Conservation (phyloP, 1,140 invertebrate genomes). For the Gonioctena quinquepunctata region DNA sequence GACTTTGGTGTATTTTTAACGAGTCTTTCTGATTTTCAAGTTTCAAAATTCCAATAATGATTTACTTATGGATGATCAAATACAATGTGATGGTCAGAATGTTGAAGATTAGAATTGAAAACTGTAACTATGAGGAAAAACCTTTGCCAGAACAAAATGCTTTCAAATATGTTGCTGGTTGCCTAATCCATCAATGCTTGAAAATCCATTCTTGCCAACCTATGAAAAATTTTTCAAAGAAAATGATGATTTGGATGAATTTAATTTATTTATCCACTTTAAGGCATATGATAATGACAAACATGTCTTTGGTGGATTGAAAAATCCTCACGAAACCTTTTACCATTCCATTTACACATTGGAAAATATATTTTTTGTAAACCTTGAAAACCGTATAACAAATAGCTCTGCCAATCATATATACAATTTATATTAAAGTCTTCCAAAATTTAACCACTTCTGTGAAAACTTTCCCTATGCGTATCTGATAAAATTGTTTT, state of each 20-base stretch:
- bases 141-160: not conserved
- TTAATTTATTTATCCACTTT: not conserved
- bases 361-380: not conserved
- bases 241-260: not conserved
- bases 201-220: no score
- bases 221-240: no score
- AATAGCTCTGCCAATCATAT: not conserved
- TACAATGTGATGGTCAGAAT: not conserved
- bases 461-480: not conserved
- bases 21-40: not conserved
- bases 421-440: not conserved
- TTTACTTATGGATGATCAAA: not conserved
- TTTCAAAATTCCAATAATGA: not conserved
- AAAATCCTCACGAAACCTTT: not conserved
- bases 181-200: no score
- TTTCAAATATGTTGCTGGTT: not conserved
- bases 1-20: not conserved
- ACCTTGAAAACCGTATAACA: not conserved
- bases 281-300: not conserved
- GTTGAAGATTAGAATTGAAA: not conserved
- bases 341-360: not conserved
- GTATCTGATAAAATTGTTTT: not conserved
- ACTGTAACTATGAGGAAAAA: not conserved
- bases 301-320: not conserved
- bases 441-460: not conserved